A percentile compares a stretch with the other conserved stretches of the same genome.
Evolutionary conservation across 2,888 invertebrate genomes (phyloP).

Genomic region (Melitaea athalia): DNA sequence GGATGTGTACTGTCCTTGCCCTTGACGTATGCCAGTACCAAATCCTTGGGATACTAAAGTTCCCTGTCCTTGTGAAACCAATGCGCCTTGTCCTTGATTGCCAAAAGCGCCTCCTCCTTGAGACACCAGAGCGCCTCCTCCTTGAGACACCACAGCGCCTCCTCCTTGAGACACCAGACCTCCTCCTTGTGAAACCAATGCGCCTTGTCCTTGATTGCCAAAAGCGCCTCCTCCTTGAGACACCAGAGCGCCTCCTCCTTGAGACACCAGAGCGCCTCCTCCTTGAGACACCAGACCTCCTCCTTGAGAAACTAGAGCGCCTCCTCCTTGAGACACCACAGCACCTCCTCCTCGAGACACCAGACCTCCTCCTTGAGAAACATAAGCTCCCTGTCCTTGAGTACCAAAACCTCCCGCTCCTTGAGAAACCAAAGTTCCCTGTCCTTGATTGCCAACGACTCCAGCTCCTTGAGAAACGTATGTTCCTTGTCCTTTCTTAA

Average conservation of each 20-base stretch:
- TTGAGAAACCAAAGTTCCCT: slow-evolving; percentile 34
- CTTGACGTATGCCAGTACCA: slow-evolving; percentile 35
- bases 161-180: too few relatives aligned
- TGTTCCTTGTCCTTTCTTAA: slow-evolving; percentile 35
- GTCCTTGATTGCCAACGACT: slow-evolving; percentile 33
- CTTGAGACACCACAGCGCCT: slow-evolving; percentile 27
- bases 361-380: slow-evolving; percentile 35
- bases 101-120: slow-evolving; percentile 24
- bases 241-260: slow-evolving; percentile 42
- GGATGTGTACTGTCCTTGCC: slow-evolving; percentile 45
- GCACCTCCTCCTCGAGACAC: slow-evolving; percentile 47
- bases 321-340: slow-evolving; percentile 35
- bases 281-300: too few relatives aligned
- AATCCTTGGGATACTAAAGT: slow-evolving; percentile 27
- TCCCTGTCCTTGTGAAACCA: slow-evolving; percentile 40
- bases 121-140: slow-evolving; percentile 39
- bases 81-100: slow-evolving; percentile 49
- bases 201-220: slow-evolving; percentile 48
- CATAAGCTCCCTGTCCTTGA: slow-evolving; percentile 15
- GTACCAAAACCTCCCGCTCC: slow-evolving; percentile 16
- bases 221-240: slow-evolving; percentile 23
- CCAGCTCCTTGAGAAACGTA: slow-evolving; percentile 34
- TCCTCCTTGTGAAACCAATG: slow-evolving; percentile 39
- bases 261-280: slow-evolving; percentile 1
- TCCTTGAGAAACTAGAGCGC: slow-evolving; percentile 21